Conservation (phyloP, 2,888 invertebrate species). For the Globia sparganii region DNA sequence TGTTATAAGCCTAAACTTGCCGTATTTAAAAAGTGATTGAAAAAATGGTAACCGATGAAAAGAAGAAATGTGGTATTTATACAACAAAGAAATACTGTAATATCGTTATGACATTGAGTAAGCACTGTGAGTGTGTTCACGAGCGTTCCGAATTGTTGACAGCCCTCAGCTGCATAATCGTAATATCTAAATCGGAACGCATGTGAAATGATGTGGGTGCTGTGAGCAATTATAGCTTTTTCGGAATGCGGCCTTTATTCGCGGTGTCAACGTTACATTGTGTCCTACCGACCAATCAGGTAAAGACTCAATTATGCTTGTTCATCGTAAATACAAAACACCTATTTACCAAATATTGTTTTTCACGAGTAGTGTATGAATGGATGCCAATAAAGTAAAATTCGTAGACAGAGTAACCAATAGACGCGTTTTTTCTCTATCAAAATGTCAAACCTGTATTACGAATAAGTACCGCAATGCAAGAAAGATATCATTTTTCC, state of each 20-base stretch:
- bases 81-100: no score
- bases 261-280: neutral
- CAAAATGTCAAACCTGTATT: neutral
- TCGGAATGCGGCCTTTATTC: no score
- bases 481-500: neutral
- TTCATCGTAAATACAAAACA: slow-evolving; percentile 26
- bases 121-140: no score
- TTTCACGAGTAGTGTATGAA: neutral
- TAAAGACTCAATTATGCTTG: slow-evolving; percentile 14
- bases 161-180: no score
- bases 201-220: no score
- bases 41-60: neutral
- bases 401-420: slow-evolving; percentile 37
- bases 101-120: no score
- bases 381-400: slow-evolving; percentile 22
- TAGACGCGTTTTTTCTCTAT: neutral
- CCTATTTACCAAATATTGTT: slow-evolving; percentile 12
- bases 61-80: no score
- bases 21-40: neutral
- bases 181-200: no score
- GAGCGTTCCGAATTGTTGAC: no score
- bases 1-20: neutral
- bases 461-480: neutral
- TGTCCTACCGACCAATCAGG: slow-evolving; percentile 22
- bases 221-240: no score